These are phyloP conservation scores for Porites evermanni DNA, from an alignment of 92 coral and sea anemone species.

Conservation along the genomic window DNA sequence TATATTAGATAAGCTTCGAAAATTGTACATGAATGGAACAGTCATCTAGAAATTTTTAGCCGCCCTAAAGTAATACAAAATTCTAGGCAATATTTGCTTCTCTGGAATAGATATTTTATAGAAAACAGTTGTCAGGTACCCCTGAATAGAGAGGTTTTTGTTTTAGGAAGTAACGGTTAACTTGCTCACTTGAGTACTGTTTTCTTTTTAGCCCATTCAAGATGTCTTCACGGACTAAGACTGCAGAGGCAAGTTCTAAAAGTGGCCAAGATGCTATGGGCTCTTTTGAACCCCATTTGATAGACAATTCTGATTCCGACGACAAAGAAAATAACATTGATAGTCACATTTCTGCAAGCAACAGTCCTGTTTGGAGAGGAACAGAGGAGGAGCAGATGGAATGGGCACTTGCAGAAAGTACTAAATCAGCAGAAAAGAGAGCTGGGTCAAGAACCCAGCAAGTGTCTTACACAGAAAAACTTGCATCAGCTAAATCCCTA, in stretches of 20 bases:
- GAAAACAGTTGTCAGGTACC: no score
- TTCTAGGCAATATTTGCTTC: no score
- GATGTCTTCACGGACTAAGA: not conserved
- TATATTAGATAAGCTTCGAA: no score
- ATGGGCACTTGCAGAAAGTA: slow-evolving; percentile 70
- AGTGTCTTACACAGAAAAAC: not conserved
- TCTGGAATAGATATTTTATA: no score
- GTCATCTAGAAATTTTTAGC: no score
- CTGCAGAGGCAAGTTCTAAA: not conserved
- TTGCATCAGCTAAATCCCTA: not conserved
- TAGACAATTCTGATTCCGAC: not conserved
- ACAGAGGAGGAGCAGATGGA: slow-evolving; percentile 73
- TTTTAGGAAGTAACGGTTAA: no score
- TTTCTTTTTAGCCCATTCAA: not conserved
- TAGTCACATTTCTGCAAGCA: not conserved
- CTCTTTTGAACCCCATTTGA: not conserved
- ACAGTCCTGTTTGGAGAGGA: slow-evolving; percentile 18
- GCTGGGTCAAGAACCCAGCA: not conserved
- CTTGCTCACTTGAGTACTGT: no score
- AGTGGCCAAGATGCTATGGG: not conserved
- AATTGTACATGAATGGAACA: no score
- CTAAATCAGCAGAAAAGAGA: slow-evolving; percentile 29
- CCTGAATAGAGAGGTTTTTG: no score
- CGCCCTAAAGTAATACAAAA: no score
- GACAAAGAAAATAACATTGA: not conserved